These are phyloP conservation scores for Phallusia fumigata DNA, from an alignment of 23 tunicate genomes.

Conservation along the genomic window DNA sequence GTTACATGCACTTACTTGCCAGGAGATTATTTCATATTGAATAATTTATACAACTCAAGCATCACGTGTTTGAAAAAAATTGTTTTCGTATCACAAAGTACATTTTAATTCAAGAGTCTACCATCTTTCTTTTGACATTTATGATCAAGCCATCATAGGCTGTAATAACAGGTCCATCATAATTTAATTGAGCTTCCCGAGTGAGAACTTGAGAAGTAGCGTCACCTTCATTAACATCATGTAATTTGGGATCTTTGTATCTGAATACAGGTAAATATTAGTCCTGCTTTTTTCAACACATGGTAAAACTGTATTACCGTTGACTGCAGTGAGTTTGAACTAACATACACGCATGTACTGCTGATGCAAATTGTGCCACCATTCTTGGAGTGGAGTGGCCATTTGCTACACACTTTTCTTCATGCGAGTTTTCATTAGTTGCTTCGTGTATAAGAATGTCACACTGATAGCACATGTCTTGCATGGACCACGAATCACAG, in stretches of 20 bases:
- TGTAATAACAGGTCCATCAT: constrained; percentile 52
- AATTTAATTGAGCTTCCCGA: constrained; percentile 50
- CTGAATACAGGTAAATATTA: background rate
- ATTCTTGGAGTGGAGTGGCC: constrained; percentile 93
- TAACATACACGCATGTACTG: constrained; percentile 34
- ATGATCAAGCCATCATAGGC: constrained; percentile 85
- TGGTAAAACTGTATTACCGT: constrained; percentile 22
- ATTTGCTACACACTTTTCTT: constrained; percentile 52
- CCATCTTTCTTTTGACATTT: constrained; percentile 50
- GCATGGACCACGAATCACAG: constrained; percentile 75
- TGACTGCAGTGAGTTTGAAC: constrained; percentile 87
- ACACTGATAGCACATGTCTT: constrained; percentile 61
- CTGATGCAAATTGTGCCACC: constrained; percentile 74
- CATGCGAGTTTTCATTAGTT: constrained; percentile 61
- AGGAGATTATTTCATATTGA: background rate
- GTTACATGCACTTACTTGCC: background rate
- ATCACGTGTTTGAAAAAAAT: background rate
- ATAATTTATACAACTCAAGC: background rate
- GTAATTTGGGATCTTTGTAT: constrained; percentile 52
- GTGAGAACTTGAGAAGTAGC: constrained; percentile 46
- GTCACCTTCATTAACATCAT: constrained; percentile 53
- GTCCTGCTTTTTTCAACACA: background rate
- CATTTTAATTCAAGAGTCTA: background rate
- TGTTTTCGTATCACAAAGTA: background rate
- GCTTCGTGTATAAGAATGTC: constrained; percentile 86